Percentiles rank a stretch among this genome's conserved stretches.
These are phyloP conservation scores for Dasypus novemcinctus DNA, from an alignment of 2,113 vertebrate species.

Conservation along the genomic window DNA sequence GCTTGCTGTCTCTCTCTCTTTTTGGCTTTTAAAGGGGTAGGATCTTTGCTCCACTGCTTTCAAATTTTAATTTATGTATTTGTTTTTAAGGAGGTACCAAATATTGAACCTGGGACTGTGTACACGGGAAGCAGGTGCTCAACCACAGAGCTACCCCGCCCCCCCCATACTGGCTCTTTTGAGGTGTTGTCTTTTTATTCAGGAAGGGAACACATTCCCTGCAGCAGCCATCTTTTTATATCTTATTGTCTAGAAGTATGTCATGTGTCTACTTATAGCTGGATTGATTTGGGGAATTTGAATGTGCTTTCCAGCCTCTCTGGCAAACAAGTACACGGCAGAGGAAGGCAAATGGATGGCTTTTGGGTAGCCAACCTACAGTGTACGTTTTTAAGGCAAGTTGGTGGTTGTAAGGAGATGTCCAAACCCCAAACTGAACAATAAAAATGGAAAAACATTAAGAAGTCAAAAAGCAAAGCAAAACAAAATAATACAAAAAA, in stretches of 20 bases:
- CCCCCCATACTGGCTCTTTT: background rate
- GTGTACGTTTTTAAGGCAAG: background rate
- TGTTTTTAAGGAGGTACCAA: no score
- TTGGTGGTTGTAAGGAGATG: background rate
- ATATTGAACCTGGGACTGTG: no score
- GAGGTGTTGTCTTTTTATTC: background rate
- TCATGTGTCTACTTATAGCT: background rate
- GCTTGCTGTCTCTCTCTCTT: background rate
- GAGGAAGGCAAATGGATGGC: background rate
- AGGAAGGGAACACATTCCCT: background rate
- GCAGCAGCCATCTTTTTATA: background rate
- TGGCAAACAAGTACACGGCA: slow-evolving; percentile 7
- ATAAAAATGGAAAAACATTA: background rate
- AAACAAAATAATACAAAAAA: background rate
- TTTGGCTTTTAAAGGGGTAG: no score
- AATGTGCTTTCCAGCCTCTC: background rate
- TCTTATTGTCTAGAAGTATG: background rate
- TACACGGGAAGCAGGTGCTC: no score
- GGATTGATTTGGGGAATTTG: background rate
- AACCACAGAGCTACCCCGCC: no score
- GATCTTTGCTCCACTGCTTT: no score
- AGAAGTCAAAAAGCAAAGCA: background rate
- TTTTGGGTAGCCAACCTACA: background rate
- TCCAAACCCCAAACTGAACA: background rate
- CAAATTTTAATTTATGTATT: no score